These are phyloP conservation scores for Oscheius sp. DNA, from an alignment of 2,888 invertebrate species.

Conservation along the genomic window DNA sequence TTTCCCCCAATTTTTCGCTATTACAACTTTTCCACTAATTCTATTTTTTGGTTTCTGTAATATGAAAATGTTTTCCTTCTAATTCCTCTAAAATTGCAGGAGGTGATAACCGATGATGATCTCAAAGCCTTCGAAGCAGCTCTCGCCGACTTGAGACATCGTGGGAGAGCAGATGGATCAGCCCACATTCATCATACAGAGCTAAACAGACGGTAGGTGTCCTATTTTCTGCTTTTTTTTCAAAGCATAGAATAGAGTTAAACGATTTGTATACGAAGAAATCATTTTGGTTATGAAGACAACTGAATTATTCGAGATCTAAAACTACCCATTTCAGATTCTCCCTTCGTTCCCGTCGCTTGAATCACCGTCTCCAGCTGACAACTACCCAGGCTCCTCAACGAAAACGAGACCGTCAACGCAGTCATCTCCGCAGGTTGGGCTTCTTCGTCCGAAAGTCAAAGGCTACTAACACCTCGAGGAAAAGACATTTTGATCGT, in stretches of 20 bases:
- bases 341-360: not conserved
- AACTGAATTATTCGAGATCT: too few relatives aligned
- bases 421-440: constrained; percentile 11
- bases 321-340: not conserved
- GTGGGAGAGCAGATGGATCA: not conserved
- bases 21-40: too few relatives aligned
- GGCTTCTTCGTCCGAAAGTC: not conserved
- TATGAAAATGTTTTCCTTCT: not conserved
- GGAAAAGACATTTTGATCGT: not conserved
- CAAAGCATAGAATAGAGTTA: too few relatives aligned
- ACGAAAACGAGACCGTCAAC: constrained; percentile 10
- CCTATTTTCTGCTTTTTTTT: too few relatives aligned
- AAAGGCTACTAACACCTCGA: not conserved
- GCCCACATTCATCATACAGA: not conserved
- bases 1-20: too few relatives aligned
- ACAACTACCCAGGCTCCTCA: not conserved
- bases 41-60: too few relatives aligned
- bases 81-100: not conserved
- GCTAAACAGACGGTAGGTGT: not conserved
- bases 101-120: constrained; percentile 21
- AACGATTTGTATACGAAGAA: too few relatives aligned
- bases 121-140: constrained; percentile 22
- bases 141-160: not conserved
- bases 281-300: too few relatives aligned
- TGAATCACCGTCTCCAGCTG: constrained; percentile 3